Percentiles rank a stretch among this genome's conserved stretches.
Evolutionary conservation across 2,797 vertebrate genomes (phyloP).

Genomic region (Ibycter americanus): DNA sequence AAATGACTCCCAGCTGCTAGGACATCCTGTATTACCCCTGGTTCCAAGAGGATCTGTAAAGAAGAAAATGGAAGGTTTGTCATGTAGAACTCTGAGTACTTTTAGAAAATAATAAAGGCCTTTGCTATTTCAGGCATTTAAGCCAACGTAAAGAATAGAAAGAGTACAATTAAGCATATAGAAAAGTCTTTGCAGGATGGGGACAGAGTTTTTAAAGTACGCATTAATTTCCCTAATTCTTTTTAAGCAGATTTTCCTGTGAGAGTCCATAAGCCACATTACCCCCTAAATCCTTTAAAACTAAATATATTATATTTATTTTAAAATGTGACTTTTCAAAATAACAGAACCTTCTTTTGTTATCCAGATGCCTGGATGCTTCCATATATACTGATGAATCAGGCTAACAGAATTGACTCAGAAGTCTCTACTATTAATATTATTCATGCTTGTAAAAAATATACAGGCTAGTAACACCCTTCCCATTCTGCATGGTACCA

Average conservation of each 20-base stretch:
- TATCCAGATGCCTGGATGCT: background rate
- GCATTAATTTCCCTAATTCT: background rate
- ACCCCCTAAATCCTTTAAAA: background rate
- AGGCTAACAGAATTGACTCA: background rate
- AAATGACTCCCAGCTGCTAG: conserved; percentile 96
- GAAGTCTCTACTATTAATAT: background rate
- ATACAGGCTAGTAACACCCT: background rate
- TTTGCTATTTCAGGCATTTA: background rate
- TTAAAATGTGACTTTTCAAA: background rate
- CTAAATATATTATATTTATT: background rate
- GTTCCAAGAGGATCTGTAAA: conserved; percentile 91
- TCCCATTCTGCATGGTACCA: background rate
- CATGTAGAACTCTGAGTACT: background rate
- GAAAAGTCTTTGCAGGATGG: background rate
- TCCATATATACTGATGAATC: background rate
- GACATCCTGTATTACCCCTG: conserved; percentile 93
- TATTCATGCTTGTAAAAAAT: background rate
- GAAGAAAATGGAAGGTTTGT: conserved; percentile 51
- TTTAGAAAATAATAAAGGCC: background rate
- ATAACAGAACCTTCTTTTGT: background rate
- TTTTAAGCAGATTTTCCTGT: background rate
- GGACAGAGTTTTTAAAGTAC: background rate
- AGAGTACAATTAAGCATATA: background rate
- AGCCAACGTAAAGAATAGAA: background rate
- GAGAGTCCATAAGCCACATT: background rate